A percentile compares a stretch with the other conserved stretches of the same genome.
phyloP scores from a whole-genome alignment of 2,113 vertebrate species.

The Alligator mississippiensis region DNA sequence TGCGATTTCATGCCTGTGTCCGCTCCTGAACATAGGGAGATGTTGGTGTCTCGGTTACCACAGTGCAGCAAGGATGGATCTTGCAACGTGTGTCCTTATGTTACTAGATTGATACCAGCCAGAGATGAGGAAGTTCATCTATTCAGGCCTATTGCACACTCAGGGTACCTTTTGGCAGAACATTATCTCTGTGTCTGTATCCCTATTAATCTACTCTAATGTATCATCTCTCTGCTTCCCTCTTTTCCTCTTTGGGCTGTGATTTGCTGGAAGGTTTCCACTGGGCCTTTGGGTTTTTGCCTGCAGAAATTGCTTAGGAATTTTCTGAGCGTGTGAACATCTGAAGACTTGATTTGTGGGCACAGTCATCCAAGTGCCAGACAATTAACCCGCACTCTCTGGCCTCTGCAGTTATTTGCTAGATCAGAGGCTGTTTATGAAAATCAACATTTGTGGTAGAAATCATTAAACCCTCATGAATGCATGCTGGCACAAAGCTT shows the following conservation, averaged over 20 bases:
- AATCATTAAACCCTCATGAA: background rate
- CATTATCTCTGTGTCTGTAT: background rate
- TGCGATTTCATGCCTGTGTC: background rate
- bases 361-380: background rate
- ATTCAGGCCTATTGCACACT: too few relatives aligned
- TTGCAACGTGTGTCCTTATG: background rate
- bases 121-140: background rate
- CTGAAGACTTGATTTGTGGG: background rate
- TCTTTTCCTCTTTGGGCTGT: background rate
- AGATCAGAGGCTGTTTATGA: background rate
- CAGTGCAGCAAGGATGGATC: background rate
- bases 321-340: background rate
- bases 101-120: background rate
- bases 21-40: background rate
- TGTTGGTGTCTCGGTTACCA: background rate
- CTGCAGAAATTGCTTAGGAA: background rate
- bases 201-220: background rate
- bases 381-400: background rate
- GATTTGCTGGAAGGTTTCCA: background rate
- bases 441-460: background rate
- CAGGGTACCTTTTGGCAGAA: background rate
- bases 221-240: background rate
- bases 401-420: background rate
- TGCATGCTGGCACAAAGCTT: background rate
- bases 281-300: too few relatives aligned